A percentile compares a stretch with the other conserved stretches of the same genome.
Conservation (phyloP, 2,113 vertebrate species). For the Platichthys stellatus region DNA sequence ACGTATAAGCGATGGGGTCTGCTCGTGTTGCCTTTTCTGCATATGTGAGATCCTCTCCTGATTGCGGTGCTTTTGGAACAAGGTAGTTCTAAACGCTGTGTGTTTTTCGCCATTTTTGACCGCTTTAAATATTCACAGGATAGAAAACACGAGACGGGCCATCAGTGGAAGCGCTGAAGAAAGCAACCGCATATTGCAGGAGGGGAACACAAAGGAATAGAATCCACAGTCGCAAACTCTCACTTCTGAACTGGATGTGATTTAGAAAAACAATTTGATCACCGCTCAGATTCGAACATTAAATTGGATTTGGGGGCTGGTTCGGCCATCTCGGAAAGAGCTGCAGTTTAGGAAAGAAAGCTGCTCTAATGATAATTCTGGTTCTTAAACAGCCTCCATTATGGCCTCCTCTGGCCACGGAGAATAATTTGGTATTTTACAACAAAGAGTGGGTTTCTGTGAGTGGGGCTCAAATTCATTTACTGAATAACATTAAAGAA, state of each 20-base stretch:
- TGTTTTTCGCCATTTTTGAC: conserved; percentile 50
- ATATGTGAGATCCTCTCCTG: conserved; percentile 65
- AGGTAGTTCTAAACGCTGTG: conserved; percentile 56
- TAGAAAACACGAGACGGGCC: conserved; percentile 49
- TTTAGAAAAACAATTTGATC: conserved; percentile 61
- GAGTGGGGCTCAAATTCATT: conserved; percentile 60
- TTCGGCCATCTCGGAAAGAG: conserved; percentile 16
- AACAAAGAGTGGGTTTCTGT: conserved; percentile 47
- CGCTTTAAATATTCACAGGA: conserved; percentile 71
- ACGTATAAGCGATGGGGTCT: conserved; percentile 57
- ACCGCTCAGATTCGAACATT: conserved; percentile 43
- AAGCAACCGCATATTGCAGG: conserved; percentile 26
- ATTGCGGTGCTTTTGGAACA: conserved; percentile 74
- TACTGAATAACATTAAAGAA: conserved; percentile 68
- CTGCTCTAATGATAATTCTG: conserved; percentile 43
- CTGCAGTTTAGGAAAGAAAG: conserved; percentile 37
- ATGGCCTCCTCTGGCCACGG: conserved; percentile 41
- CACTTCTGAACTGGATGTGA: conserved; percentile 40
- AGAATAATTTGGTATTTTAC: conserved; percentile 52
- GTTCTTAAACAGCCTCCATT: conserved; percentile 51
- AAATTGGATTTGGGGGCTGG: conserved; percentile 14
- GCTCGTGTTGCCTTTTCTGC: conserved; percentile 63
- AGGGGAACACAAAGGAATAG: conserved; percentile 32
- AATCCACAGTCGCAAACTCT: conserved; percentile 36
- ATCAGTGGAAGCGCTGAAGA: conserved; percentile 31